Evolutionary conservation across 2,113 vertebrate species (phyloP).

Genomic region (Notothenia coriiceps): DNA sequence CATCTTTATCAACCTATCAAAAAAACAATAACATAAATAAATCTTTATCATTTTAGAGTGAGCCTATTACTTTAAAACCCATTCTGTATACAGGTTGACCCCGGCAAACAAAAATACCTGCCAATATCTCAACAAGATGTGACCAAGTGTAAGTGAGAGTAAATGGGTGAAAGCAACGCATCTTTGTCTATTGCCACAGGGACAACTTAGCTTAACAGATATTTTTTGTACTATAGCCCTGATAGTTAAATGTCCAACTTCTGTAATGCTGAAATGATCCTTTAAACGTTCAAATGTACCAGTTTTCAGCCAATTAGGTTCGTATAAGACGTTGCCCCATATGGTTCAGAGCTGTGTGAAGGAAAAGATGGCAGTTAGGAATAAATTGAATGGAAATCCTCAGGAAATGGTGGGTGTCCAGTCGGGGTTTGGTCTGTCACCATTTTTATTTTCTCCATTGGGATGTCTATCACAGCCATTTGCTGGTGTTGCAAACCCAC

Average conservation of each 20-base stretch:
- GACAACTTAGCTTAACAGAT: background rate
- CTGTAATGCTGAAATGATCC: constrained; percentile 14
- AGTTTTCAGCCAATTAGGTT: constrained; percentile 11
- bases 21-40: background rate
- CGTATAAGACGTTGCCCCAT: constrained; percentile 19
- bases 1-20: background rate
- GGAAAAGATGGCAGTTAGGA: constrained; percentile 12
- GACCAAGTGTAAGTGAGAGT: background rate
- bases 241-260: background rate
- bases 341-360: constrained; percentile 2
- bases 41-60: background rate
- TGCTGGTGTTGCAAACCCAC: background rate
- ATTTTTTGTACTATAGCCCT: no score
- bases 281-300: constrained; percentile 1
- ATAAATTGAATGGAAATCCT: background rate
- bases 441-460: background rate
- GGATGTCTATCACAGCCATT: background rate
- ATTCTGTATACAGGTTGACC: background rate
- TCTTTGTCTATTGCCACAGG: no score
- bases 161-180: background rate
- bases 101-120: background rate
- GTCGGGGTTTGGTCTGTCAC: background rate
- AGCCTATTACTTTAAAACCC: background rate
- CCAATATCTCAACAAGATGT: background rate
- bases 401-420: background rate